Percentiles rank a stretch among this genome's conserved stretches.
Evolutionary conservation across 2,113 vertebrate species (phyloP).

Genomic region (Gymnogyps californianus): DNA sequence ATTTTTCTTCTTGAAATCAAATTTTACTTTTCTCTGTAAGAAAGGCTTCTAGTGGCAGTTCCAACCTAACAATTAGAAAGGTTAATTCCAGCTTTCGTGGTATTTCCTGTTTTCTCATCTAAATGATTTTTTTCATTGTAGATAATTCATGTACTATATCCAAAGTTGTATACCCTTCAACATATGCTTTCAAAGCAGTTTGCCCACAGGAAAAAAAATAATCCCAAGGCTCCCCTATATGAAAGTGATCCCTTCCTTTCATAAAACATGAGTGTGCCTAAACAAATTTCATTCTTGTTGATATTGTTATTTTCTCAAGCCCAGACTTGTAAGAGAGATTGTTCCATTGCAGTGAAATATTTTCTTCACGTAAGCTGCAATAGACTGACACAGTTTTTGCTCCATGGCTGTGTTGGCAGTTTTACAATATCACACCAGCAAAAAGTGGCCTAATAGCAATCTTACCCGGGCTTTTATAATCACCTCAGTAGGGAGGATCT

Average conservation of each 20-base stretch:
- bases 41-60: neutral
- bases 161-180: neutral
- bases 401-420: neutral
- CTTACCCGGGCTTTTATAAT: neutral
- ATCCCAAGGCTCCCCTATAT: rapidly evolving
- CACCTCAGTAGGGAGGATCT: neutral
- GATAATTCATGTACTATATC: neutral
- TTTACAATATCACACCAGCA: neutral
- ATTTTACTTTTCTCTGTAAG: neutral
- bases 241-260: neutral
- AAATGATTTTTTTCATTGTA: neutral
- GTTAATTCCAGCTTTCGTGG: neutral
- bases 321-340: neutral
- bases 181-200: neutral
- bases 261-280: neutral
- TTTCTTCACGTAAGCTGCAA: neutral
- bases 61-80: neutral
- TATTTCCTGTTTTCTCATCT: neutral
- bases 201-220: neutral
- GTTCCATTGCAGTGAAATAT: neutral
- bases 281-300: neutral
- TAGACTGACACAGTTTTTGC: neutral
- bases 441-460: neutral
- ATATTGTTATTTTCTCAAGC: neutral
- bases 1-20: neutral